Evolutionary conservation across 2,888 invertebrate species (phyloP), one percentile per base, ranked within the genome.

Genomic region (Coecobrya sp.): DNA sequence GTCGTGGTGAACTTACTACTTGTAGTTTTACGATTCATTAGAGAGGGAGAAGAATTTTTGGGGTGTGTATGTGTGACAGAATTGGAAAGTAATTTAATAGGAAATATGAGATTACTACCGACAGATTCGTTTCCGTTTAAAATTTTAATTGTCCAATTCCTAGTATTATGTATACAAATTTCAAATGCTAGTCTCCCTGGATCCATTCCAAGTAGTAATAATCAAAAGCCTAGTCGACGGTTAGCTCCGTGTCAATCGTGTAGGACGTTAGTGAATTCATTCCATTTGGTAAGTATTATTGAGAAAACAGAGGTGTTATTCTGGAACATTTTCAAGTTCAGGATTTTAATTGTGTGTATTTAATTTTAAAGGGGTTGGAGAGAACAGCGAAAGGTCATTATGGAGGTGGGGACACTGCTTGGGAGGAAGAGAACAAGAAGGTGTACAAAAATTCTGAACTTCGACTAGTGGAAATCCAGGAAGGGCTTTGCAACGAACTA

Each of bases 361-460:
- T 55, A 7, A 68, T 30, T 8, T 25, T 45, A 59, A 5, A 97
- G 97, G 98, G 98, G 1, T 96, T 99, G 94, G 97, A 97, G 93
- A 97, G 97, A 94, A 99, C 99, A 0, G 96, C 97, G n/a, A 97
- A 98, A 95, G 98, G 98, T 13, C 98, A 98, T 95, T 98, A 98
- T 96, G 99, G 98, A 95, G 99, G 99, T 3, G 99, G 99, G 0
- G 99, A 99, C 95, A 97, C 98, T 0, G 98, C 98, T 5, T 99
- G 99, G 98, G 99, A 99, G 95, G 98, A 98, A 95, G 97, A 98
- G 95, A 98, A 98, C 95, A 96, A 98, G 86, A 97, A 97, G 84
- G 97, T 97, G 0, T 99, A 99, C 95, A 97, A 97, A 93, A 97
- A 97, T 11, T 98, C 99, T 95, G 99, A 99, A 96, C 97, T 99